Conservation (phyloP, 2,888 invertebrate genomes). For the Coleophora deauratella region DNA sequence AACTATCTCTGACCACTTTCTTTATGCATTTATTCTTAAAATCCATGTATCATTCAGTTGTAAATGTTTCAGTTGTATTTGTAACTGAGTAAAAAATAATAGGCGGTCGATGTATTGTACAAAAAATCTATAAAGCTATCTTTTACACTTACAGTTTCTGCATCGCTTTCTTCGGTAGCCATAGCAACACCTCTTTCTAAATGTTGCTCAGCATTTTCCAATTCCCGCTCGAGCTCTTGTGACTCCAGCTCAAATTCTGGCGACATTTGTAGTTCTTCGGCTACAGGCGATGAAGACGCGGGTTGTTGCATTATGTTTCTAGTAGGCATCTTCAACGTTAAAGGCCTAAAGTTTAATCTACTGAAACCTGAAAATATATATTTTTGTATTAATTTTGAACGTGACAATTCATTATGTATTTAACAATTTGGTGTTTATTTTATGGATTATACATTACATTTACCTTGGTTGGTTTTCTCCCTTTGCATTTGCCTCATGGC, state of each 20-base stretch:
- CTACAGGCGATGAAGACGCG: conserved; percentile 31
- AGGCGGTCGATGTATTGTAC: no score
- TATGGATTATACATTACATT: conserved; percentile 12
- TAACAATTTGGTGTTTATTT: neutral
- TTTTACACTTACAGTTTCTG: conserved; percentile 50
- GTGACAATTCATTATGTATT: no score
- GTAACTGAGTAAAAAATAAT: no score
- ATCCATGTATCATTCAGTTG: no score
- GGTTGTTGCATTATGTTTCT: conserved; percentile 31
- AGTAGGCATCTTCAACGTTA: conserved; percentile 50
- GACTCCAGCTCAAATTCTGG: conserved; percentile 50
- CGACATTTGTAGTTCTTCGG: conserved; percentile 52
- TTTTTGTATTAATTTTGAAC: no score
- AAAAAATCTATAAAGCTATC: no score
- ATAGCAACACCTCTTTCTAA: conserved; percentile 49
- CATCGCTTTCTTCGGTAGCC: conserved; percentile 62
- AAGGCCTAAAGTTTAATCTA: conserved; percentile 44
- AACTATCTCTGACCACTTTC: no score
- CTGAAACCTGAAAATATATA: conserved; percentile 21
- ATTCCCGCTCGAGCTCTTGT: conserved; percentile 46
- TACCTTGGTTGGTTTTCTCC: conserved; percentile 48
- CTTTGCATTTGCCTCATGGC: conserved; percentile 41
- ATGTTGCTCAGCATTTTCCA: conserved; percentile 49
- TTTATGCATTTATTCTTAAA: no score
- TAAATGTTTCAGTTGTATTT: no score